A percentile compares a stretch with the other conserved stretches of the same genome.
Evolutionary conservation across 2,888 invertebrate species (phyloP).

Genomic region (Aricia artaxerxes): DNA sequence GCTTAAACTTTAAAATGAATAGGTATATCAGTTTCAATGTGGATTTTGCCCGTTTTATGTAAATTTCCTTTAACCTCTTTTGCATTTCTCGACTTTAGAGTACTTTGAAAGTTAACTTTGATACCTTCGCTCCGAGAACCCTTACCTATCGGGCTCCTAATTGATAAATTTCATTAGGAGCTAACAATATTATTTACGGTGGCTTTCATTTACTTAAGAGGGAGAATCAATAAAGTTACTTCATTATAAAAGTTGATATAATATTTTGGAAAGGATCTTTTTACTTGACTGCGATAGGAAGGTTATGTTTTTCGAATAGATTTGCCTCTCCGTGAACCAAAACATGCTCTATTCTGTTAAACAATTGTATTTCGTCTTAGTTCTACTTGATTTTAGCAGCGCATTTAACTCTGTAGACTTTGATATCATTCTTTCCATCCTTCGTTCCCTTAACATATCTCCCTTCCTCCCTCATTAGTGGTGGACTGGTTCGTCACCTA

Average conservation of each 20-base stretch:
- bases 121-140: conserved; percentile 37
- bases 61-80: conserved; percentile 41
- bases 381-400: too few relatives aligned
- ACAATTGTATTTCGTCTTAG: too few relatives aligned
- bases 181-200: conserved; percentile 30
- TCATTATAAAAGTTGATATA: conserved; percentile 3
- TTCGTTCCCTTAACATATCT: too few relatives aligned
- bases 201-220: conserved; percentile 27
- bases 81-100: conserved; percentile 40
- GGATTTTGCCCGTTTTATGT: conserved; percentile 41
- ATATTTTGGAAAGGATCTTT: neutral
- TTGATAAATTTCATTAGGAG: conserved; percentile 34
- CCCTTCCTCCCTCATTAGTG: too few relatives aligned
- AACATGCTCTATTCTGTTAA: too few relatives aligned
- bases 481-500: too few relatives aligned
- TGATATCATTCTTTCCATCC: too few relatives aligned
- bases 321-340: too few relatives aligned
- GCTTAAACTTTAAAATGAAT: conserved; percentile 38
- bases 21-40: conserved; percentile 40
- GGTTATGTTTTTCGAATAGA: neutral
- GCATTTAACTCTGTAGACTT: too few relatives aligned
- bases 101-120: conserved; percentile 40
- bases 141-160: conserved; percentile 38
- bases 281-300: neutral
- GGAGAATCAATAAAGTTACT: conserved; percentile 12